Base-by-base conservation (phyloP, 2,113 vertebrate species). In the Melanerpes aurifrons region DNA sequence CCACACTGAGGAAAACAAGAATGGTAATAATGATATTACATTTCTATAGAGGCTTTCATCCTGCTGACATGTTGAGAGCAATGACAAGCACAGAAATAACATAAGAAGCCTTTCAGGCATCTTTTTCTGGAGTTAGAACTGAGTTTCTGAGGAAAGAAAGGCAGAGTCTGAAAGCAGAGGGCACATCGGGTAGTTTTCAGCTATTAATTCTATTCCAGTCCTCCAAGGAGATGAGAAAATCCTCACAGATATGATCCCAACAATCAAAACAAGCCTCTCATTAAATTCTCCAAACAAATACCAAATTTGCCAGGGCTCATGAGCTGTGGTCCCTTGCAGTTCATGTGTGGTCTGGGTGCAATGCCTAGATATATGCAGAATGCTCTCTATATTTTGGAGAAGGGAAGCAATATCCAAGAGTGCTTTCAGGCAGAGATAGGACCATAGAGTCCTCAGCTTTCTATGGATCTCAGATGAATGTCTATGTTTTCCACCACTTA, bases 41-140 rank as follows among this genome's bases (percentile, higher is more conserved):
- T 86, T 93, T 93, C 79, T 90, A 24, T 40, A 87, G 67, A 7
- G 22, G 28, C 86, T 94, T 97, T 96, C 91, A 96, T 96, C 83
- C 75, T 9, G 2, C 59, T 96, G 96, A 95, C 93, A 92, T 13
- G 67, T 76, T 77, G 83, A 93, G 66, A 93, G 92, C 77, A 95
- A 64, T 58, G 87, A 93, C 53, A 63, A 95, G 84, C 79, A 80
- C 64, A 75, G 77, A 93, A 97, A 93, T 83, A 90, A 81, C 75
- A 80, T 69, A 81, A 94, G 77, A 95, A 92, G 53, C 57, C 87
- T 93, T 92, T 78, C 82, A 93, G 70, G 37, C 75, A 56, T 48
- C 47, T 50, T 92, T 50, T 84, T 74, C 91, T 78, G 29, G 37
- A 93, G 84, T 89, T 87, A 77, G 69, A 87, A 29, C 58, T 4